These are phyloP conservation scores for Lanius ludovicianus DNA, from an alignment of 2,113 vertebrate species.

Conservation along the genomic window DNA sequence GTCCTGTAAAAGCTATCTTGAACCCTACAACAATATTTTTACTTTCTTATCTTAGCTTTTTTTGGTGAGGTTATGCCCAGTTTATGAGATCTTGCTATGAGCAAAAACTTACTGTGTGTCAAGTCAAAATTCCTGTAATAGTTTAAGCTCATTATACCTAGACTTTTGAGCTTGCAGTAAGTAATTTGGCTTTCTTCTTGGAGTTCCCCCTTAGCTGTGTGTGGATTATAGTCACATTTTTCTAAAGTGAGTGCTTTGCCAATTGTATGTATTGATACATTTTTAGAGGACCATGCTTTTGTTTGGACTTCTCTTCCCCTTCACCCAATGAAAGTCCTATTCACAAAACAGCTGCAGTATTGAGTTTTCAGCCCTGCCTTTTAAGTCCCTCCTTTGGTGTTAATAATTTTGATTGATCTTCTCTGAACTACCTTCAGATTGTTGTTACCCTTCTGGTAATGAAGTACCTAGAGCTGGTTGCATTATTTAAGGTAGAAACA, in stretches of 20 bases:
- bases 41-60: not conserved
- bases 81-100: not conserved
- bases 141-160: not conserved
- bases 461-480: not conserved
- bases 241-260: not conserved
- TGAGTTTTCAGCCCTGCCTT: conserved; percentile 9
- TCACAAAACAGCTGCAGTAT: not conserved
- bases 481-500: conserved; percentile 21
- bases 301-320: not conserved
- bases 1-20: not conserved
- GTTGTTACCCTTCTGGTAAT: not conserved
- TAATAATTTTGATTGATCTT: conserved; percentile 10
- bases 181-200: not conserved
- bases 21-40: not conserved
- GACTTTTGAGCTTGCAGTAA: not conserved
- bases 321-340: not conserved
- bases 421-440: not conserved
- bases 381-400: not conserved
- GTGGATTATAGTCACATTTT: not conserved
- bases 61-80: not conserved
- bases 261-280: not conserved
- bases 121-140: conserved; percentile 19
- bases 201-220: not conserved
- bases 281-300: not conserved
- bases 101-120: not conserved